Conservation (phyloP, 1,140 invertebrate species). For the Meloidogyne exigua region DNA sequence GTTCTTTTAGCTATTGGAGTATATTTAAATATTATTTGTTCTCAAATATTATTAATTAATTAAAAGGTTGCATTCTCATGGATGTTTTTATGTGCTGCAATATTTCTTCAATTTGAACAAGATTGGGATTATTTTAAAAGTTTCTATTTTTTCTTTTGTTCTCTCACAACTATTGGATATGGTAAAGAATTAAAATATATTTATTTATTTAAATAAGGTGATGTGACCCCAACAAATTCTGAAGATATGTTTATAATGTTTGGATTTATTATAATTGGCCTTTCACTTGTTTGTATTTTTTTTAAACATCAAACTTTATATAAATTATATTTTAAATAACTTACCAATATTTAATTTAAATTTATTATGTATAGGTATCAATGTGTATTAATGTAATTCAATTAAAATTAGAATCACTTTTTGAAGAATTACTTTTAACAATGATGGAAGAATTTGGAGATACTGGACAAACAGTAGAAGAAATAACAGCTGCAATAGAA, state of each 20-base stretch:
- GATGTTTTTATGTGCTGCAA: slow-evolving; percentile 64
- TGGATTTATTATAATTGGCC: slow-evolving; percentile 59
- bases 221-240: slow-evolving; percentile 62
- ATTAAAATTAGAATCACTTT: slow-evolving; percentile 57
- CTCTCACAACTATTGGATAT: slow-evolving; percentile 61
- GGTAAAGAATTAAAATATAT: slow-evolving; percentile 37
- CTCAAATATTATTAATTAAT: slow-evolving; percentile 6
- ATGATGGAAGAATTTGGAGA: slow-evolving; percentile 57
- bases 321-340: too few relatives aligned
- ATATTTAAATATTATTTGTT: slow-evolving; percentile 14
- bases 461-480: slow-evolving; percentile 26
- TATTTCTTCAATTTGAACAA: slow-evolving; percentile 61
- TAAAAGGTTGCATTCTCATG: slow-evolving; percentile 36
- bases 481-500: slow-evolving; percentile 44
- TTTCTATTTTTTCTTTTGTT: slow-evolving; percentile 63
- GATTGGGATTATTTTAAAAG: slow-evolving; percentile 64
- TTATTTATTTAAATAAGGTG: slow-evolving; percentile 38
- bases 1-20: slow-evolving; percentile 39
- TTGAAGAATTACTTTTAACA: slow-evolving; percentile 57
- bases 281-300: slow-evolving; percentile 53
- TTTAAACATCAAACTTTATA: too few relatives aligned
- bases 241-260: slow-evolving; percentile 61
- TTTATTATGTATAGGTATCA: slow-evolving; percentile 15
- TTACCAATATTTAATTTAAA: background rate
- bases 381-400: slow-evolving; percentile 64